phyloP scores from a whole-genome alignment of 2,888 invertebrate genomes.

The Phlogophora meticulosa region DNA sequence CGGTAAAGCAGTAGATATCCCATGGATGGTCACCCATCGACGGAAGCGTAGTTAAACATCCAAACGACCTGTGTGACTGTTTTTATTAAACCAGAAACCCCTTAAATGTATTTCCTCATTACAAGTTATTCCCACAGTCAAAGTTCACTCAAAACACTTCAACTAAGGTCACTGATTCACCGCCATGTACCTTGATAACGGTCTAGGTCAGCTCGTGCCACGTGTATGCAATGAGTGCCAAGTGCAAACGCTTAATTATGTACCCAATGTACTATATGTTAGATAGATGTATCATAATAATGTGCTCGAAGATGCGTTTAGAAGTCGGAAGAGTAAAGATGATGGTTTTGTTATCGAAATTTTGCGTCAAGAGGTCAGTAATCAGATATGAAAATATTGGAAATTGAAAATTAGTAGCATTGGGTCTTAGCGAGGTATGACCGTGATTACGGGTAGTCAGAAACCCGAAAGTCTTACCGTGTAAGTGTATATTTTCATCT shows the following conservation, averaged over 20 bases:
- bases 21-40: too few species aligned
- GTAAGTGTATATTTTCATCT: too few species aligned
- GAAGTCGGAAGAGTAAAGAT: slow-evolving; percentile 7
- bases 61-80: too few species aligned
- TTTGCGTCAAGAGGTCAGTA: neutral
- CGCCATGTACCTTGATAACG: slow-evolving; percentile 51
- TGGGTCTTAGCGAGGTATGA: too few species aligned
- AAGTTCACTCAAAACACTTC: slow-evolving; percentile 44
- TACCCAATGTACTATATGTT: slow-evolving; percentile 16
- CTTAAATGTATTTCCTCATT: too few species aligned
- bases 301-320: slow-evolving; percentile 14
- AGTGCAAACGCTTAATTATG: slow-evolving; percentile 45
- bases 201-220: slow-evolving; percentile 52
- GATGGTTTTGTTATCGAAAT: neutral
- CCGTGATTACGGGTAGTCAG: too few species aligned
- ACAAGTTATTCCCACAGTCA: slow-evolving; percentile 24
- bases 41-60: too few species aligned
- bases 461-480: too few species aligned
- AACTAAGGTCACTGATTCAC: slow-evolving; percentile 50
- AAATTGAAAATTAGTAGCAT: too few species aligned
- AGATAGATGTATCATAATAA: neutral
- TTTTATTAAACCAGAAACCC: too few species aligned
- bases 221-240: slow-evolving; percentile 53
- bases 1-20: too few species aligned
- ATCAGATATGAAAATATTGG: neutral